A percentile compares a stretch with the other conserved stretches of the same genome.
Evolutionary conservation across 1,140 invertebrate species (phyloP).

Genomic region (Eriosoma lanigerum): DNA sequence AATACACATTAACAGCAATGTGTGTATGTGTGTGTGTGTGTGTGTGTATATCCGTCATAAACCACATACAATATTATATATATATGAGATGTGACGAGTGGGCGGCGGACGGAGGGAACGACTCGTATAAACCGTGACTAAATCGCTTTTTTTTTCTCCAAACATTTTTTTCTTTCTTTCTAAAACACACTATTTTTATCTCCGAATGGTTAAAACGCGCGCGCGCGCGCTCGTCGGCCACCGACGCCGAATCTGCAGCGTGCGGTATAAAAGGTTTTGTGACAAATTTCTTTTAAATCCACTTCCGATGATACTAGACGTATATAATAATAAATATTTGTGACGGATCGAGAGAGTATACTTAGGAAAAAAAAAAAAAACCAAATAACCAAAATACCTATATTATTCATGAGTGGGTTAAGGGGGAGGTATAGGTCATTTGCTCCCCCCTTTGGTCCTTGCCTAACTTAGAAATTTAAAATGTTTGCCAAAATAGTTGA

Average conservation of each 20-base stretch:
- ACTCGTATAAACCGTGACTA: conserved; percentile 42
- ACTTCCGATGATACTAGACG: too few species aligned
- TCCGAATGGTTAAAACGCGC: not conserved
- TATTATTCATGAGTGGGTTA: too few species aligned
- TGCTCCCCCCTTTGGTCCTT: too few species aligned
- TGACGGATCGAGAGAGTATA: too few species aligned
- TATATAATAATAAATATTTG: too few species aligned
- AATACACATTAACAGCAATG: not conserved
- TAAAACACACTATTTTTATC: conserved; percentile 40
- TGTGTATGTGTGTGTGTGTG: not conserved
- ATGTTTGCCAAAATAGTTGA: too few species aligned
- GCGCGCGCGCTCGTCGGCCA: not conserved
- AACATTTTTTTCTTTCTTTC: conserved; percentile 10
- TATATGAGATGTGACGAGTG: not conserved
- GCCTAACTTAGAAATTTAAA: too few species aligned
- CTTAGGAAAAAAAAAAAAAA: too few species aligned
- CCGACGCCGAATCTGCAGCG: not conserved
- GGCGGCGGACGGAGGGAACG: not conserved
- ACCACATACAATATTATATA: conserved; percentile 6
- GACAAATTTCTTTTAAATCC: conserved; percentile 35
- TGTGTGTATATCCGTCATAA: conserved; percentile 16
- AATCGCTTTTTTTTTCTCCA: conserved; percentile 37
- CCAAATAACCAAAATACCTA: too few species aligned
- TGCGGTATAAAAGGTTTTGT: not conserved
- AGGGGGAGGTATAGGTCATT: too few species aligned